Evolutionary conservation across 2,113 vertebrate genomes (phyloP), one percentile per base, ranked within the genome.

Genomic region (Ochotona princeps): DNA sequence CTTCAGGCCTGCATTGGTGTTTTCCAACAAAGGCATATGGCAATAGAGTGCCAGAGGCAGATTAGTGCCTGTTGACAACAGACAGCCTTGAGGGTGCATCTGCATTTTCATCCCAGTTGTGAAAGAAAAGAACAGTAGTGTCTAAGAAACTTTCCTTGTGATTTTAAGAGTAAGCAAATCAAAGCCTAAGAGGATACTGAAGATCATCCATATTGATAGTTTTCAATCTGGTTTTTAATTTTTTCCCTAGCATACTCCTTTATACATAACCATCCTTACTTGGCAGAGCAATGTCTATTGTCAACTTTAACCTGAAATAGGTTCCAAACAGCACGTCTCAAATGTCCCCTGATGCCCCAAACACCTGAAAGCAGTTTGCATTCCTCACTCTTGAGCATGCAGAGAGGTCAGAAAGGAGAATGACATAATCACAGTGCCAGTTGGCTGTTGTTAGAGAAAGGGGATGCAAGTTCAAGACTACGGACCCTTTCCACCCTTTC

Each of bases 171-270:
- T 7, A 54, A 21, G 23, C 1, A 44, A 72, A 78, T 25, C 49
- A 49, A 61, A 83, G 65, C 9, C 20, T 66, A 61, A 92, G 83
- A 54, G 23, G 13, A 69, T 13, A 44, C 69, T 78, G 60, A 73
- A 15, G 7, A 74, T 73, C 51, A 66, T 73, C 57, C 21, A 74
- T 4, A 1, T 12, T 44, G 5, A n/a, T 35, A 8, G 28, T 63
- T 82, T 91, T 84, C 87, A 83, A 74, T 75, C 21, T 30, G 66
- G 17, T 54, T 92, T 81, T 81, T 10, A 67, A 13, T 54, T 92
- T 81, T 81, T 10, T 72, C 84, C 69, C 93, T 83, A 57, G 13
- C 1, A 20, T 18, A 47, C 9, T 2, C 26, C 26, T 69, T 54
- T 95, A 72, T 49, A 85, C 13, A 51, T 82, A 65, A 51, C 20